Conservation (phyloP, 1,140 invertebrate species). For the Penaeus chinensis region DNA sequence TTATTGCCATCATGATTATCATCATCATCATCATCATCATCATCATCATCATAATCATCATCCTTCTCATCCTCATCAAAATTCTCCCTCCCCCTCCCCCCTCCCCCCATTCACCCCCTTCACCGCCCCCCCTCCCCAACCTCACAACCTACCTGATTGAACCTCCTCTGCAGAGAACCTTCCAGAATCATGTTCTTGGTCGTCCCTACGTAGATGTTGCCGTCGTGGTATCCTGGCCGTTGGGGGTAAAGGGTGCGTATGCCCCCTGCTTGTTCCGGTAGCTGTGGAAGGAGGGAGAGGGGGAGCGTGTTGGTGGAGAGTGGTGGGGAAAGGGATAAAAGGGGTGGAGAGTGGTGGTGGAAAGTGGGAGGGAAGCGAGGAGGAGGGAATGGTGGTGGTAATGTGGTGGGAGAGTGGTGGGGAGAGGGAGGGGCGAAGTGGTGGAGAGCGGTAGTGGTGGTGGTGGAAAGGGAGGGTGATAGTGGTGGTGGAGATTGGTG, state of each 20-base stretch:
- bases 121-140: not conserved
- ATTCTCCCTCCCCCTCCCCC: not conserved
- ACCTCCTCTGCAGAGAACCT: conserved; percentile 88
- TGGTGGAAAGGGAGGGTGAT: no score
- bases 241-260: conserved; percentile 89
- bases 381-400: not conserved
- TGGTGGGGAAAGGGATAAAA: not conserved
- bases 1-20: no score
- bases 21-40: no score
- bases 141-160: conserved; percentile 78
- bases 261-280: conserved; percentile 85
- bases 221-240: conserved; percentile 84
- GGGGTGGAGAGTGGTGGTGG: not conserved
- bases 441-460: not conserved
- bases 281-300: conserved; percentile 69
- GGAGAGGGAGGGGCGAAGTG: not conserved
- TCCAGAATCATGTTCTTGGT: conserved; percentile 92
- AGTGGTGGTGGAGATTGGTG: no score
- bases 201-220: conserved; percentile 92
- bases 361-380: not conserved
- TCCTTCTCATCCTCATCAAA: no score
- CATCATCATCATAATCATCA: no score
- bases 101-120: not conserved
- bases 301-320: not conserved
- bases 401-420: no score